A percentile compares a stretch with the other conserved stretches of the same genome.
phyloP scores from a whole-genome alignment of 2,888 invertebrate species.

The Cancer borealis region DNA sequence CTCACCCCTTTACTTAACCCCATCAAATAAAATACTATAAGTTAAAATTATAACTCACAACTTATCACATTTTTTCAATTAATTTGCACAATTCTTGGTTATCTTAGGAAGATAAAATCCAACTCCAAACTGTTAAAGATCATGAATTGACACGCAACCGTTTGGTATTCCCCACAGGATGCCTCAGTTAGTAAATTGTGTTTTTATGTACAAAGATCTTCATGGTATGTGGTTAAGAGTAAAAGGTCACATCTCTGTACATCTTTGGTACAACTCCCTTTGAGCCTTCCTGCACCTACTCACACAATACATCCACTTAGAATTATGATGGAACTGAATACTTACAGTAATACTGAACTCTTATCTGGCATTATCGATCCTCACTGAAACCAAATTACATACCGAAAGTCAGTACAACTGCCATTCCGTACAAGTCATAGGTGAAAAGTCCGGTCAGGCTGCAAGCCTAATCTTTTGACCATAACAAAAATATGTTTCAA shows the following conservation, averaged over 20 bases:
- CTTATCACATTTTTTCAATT: background rate
- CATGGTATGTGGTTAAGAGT: background rate
- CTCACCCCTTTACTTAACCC: background rate
- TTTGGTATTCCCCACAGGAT: background rate
- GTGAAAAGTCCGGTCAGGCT: background rate
- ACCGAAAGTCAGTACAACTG: background rate
- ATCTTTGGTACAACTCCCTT: background rate
- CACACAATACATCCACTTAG: background rate
- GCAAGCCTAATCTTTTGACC: background rate
- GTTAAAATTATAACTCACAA: background rate
- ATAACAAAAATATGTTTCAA: background rate
- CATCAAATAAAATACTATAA: background rate
- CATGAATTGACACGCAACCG: background rate
- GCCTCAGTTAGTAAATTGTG: background rate
- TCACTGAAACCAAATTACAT: background rate
- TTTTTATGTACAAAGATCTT: constrained; percentile 2
- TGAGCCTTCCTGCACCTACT: constrained; percentile 3
- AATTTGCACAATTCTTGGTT: constrained; percentile 3
- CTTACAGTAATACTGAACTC: background rate
- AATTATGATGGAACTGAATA: constrained; percentile 1
- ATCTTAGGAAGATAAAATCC: background rate
- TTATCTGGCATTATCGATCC: background rate
- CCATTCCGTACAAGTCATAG: no score
- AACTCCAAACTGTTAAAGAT: background rate
- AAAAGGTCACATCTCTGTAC: background rate